phyloP scores from a whole-genome alignment of 2,888 invertebrate genomes.

The Metallyticus violacea region DNA sequence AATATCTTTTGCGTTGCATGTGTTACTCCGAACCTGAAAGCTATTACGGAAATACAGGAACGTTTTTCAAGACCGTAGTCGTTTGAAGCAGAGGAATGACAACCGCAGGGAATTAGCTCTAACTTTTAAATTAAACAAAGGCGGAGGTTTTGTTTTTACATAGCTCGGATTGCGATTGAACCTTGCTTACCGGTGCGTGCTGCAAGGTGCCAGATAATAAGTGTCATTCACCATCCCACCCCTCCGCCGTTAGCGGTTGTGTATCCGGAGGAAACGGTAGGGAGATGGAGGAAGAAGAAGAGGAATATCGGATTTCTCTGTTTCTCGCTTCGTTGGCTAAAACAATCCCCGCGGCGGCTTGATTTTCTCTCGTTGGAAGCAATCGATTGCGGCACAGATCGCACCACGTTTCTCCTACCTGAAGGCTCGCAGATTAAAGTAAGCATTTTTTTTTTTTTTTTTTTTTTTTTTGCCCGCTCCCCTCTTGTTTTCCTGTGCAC shows the following conservation, averaged over 20 bases:
- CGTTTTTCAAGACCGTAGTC: not conserved
- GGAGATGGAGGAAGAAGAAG: not conserved
- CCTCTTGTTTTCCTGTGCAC: not conserved
- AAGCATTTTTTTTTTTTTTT: not conserved
- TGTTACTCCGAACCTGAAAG: not conserved
- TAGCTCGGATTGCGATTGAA: not conserved
- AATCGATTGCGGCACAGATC: not conserved
- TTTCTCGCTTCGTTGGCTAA: constrained; percentile 18
- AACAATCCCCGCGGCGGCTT: constrained; percentile 17
- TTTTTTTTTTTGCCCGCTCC: not conserved
- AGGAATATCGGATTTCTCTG: constrained; percentile 13
- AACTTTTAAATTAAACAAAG: not conserved
- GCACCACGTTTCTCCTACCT: not conserved
- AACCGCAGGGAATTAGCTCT: not conserved
- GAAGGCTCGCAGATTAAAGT: not conserved
- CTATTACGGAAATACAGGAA: not conserved
- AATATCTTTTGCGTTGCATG: no score
- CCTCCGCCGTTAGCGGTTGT: constrained; percentile 3
- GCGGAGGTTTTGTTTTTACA: not conserved
- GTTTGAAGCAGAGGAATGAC: not conserved
- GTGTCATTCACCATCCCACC: not conserved
- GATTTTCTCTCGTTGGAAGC: not conserved
- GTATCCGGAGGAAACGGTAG: not conserved
- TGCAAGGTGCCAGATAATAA: constrained; percentile 1
- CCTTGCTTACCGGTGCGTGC: not conserved